Percentiles rank a stretch among this genome's conserved stretches.
phyloP scores from a whole-genome alignment of 2,113 vertebrate genomes.

The Microcebus tavaratra region DNA sequence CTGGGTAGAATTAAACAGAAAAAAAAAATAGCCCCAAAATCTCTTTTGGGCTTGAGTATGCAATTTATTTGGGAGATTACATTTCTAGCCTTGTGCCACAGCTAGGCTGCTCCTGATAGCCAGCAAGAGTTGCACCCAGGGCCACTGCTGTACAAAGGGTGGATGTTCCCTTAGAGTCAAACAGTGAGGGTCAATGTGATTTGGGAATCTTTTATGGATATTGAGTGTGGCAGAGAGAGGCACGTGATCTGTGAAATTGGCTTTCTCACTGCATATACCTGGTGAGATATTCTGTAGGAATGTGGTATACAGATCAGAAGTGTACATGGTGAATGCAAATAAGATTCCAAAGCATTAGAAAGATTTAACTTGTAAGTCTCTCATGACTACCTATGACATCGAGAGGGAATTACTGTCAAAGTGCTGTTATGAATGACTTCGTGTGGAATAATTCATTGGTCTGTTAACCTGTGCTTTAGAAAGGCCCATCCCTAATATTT shows the following conservation, averaged over 20 bases:
- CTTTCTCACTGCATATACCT: neutral
- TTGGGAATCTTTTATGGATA: neutral
- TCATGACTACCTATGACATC: neutral
- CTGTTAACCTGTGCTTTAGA: neutral
- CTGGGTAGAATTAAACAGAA: neutral
- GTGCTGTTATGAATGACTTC: neutral
- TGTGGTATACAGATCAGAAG: neutral
- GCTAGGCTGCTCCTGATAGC: neutral
- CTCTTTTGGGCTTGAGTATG: neutral
- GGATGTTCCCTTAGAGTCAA: neutral
- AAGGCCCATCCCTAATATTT: neutral
- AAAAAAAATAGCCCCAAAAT: neutral
- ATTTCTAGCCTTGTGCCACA: accelerated
- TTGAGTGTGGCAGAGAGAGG: neutral
- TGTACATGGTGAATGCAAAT: neutral
- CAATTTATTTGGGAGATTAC: neutral
- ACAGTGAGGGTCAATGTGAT: neutral
- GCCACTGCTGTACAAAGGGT: neutral
- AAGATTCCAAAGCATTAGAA: neutral
- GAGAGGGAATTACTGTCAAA: neutral
- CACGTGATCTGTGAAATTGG: accelerated
- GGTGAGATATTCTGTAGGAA: neutral
- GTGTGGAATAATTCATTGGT: neutral
- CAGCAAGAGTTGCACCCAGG: neutral
- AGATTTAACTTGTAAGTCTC: neutral